Conservation (phyloP, 1,140 invertebrate species). For the Macrosteles quadrilineatus region DNA sequence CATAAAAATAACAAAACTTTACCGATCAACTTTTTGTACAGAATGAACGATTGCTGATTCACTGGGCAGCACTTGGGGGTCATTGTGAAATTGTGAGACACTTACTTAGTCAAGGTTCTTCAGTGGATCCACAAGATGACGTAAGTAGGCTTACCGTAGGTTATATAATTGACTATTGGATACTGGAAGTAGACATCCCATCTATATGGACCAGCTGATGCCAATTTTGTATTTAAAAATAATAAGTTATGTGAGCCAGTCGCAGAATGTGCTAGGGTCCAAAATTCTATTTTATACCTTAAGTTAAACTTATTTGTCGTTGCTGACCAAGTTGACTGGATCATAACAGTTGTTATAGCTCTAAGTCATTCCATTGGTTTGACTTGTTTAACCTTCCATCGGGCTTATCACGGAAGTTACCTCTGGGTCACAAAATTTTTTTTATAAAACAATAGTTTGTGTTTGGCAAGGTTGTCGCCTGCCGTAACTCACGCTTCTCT, state of each 20-base stretch:
- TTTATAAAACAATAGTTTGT: no score
- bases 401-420: no score
- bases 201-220: background rate
- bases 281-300: no score
- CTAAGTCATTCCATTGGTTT: background rate
- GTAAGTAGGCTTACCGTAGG: slow-evolving; percentile 46
- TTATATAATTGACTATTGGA: background rate
- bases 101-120: slow-evolving; percentile 60
- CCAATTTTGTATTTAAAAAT: background rate
- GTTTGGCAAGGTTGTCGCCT: no score
- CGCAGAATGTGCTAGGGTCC: no score
- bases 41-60: slow-evolving; percentile 61
- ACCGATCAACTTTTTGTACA: slow-evolving; percentile 45
- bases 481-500: no score
- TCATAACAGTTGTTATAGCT: background rate
- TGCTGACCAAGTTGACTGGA: no score
- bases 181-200: background rate
- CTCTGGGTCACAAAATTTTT: no score
- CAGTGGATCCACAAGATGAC: slow-evolving; percentile 66
- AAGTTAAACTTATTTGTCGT: no score
- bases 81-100: slow-evolving; percentile 63
- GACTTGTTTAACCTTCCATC: no score
- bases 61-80: slow-evolving; percentile 70
- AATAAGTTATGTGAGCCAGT: background rate
- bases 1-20: background rate